A percentile compares a stretch with the other conserved stretches of the same genome.
Conservation (phyloP, 35 echinoderm and acorn worm species). For the Heliocidaris erythrogramma region DNA sequence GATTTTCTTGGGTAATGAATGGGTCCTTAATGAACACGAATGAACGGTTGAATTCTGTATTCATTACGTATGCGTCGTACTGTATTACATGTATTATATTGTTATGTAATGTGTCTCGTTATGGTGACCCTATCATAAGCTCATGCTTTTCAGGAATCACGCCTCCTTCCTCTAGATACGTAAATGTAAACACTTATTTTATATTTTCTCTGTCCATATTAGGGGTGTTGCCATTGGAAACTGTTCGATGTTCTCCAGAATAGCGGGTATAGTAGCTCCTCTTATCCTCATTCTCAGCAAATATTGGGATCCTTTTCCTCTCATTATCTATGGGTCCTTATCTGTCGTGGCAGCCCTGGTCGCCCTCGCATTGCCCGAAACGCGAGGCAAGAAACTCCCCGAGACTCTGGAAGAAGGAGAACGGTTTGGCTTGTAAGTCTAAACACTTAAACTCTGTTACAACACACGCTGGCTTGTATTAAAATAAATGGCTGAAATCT, state of each 20-base stretch:
- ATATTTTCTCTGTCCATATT: background rate
- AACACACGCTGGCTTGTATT: too few species aligned
- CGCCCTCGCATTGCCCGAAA: conserved; percentile 68
- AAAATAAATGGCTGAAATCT: too few species aligned
- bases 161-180: too few species aligned
- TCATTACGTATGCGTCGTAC: too few species aligned
- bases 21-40: too few species aligned
- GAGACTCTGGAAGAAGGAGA: conserved; percentile 70
- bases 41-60: too few species aligned
- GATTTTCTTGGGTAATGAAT: too few species aligned
- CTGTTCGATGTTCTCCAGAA: conserved; percentile 59
- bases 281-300: conserved; percentile 51
- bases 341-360: conserved; percentile 33
- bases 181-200: too few species aligned
- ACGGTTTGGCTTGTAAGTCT: conserved; percentile 51
- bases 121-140: too few species aligned
- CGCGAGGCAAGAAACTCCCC: conserved; percentile 57
- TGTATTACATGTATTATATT: too few species aligned
- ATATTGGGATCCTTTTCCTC: conserved; percentile 58
- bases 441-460: background rate
- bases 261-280: conserved; percentile 58
- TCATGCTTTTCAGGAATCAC: too few species aligned
- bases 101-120: too few species aligned
- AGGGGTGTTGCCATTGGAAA: conserved; percentile 57
- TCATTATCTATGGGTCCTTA: conserved; percentile 42